Base-by-base conservation (phyloP, 1,140 invertebrate species). In the Pseudomyrmex flavicornis region DNA sequence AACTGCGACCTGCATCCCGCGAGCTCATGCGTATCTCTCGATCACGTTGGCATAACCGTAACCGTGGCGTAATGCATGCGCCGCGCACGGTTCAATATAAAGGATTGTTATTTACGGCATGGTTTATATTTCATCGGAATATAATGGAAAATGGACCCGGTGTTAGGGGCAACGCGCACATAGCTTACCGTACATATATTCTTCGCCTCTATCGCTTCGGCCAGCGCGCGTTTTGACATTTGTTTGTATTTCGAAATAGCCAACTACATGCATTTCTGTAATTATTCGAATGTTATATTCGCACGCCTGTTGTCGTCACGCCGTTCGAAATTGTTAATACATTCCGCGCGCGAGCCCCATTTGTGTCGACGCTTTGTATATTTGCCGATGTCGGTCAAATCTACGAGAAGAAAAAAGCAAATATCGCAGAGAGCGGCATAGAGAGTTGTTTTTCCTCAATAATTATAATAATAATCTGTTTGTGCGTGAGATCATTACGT, bases 91-190 rank as follows among this genome's bases (percentile, higher is more conserved):
- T 83, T 88, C 87, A 69, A 88, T 86, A 88, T 89, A 90, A 90
- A 88, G 89, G 87, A 87, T 88, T 85, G 89, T 90, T 90, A 90
- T 90, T 90, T 90, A 90, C 89, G 83, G 70, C 72, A 74, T 59
- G 87, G 85, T 88, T 86, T 90, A 89, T 90, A 90, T 90, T 90
- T 90, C 87, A 90, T 89, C 87, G 87, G 84, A 85, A 88, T 88
- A 90, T 90, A 90, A 90, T 90, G 87, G 89, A 88, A 89, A 90
- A 90, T 90, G 83, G 83, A 90, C 77, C 76, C 79, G 22, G 70
- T 66, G 86, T 83, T 89, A 89, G 84, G 72, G 68, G 65, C 70
- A 86, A 86, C 84, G 77, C 35, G 35, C 35, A 35, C 76, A 88
- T 80, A 88, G 76, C 77, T 68, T 46, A 58, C 72, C 50, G 52